These are phyloP conservation scores for Dryas iulia DNA, from an alignment of 1,140 invertebrate genomes.

Conservation along the genomic window DNA sequence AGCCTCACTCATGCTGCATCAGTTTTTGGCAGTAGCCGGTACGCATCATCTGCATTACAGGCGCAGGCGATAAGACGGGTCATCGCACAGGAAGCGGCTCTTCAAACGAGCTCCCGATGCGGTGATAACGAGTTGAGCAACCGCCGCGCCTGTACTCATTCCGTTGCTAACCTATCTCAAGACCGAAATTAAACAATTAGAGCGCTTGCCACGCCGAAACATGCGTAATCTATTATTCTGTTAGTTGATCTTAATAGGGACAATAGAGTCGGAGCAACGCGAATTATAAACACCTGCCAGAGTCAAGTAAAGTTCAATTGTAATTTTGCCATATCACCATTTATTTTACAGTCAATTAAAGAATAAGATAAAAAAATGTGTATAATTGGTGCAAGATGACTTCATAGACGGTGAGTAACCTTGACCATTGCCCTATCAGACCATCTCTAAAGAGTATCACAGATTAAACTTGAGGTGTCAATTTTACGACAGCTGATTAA, in stretches of 20 bases:
- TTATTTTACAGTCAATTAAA: not conserved
- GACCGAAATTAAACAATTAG: constrained; percentile 50
- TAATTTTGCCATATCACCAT: not conserved
- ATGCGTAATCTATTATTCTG: constrained; percentile 37
- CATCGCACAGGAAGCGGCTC: constrained; percentile 67
- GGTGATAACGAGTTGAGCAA: constrained; percentile 63
- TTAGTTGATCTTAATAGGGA: constrained; percentile 39
- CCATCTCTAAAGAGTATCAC: not conserved
- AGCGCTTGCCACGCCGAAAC: constrained; percentile 27
- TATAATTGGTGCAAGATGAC: not conserved
- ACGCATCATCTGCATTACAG: constrained; percentile 30
- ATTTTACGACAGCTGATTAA: constrained; percentile 23
- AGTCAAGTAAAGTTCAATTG: constrained; percentile 28
- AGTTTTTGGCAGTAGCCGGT: constrained; percentile 18
- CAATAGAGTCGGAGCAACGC: constrained; percentile 32
- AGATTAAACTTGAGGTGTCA: constrained; percentile 22
- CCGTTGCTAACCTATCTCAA: constrained; percentile 51
- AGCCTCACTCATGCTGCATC: not conserved
- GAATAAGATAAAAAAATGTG: not conserved
- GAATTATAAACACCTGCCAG: constrained; percentile 36
- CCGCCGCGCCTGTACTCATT: constrained; percentile 22
- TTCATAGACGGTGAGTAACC: not conserved
- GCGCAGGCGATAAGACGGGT: constrained; percentile 50
- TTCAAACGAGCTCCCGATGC: constrained; percentile 52
- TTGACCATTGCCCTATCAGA: not conserved